These are phyloP conservation scores for Vollenhovia emeryi DNA, from an alignment of 1,140 invertebrate genomes.

Conservation along the genomic window DNA sequence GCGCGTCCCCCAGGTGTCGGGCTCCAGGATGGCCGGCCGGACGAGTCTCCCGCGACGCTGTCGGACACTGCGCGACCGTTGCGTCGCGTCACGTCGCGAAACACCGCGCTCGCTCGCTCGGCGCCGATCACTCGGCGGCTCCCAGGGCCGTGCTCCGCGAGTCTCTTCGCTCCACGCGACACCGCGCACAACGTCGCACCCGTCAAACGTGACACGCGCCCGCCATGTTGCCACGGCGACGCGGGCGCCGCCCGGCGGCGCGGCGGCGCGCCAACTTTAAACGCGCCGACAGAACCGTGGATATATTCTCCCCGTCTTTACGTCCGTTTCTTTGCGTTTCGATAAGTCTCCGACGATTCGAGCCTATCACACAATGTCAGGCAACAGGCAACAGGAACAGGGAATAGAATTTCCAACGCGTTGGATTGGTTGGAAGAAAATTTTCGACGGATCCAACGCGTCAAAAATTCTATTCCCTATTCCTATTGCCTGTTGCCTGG, in stretches of 20 bases:
- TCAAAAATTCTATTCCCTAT: too few species aligned
- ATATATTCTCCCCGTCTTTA: too few species aligned
- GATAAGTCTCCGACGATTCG: too few species aligned
- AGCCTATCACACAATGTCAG: too few species aligned
- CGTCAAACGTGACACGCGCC: slow-evolving; percentile 76
- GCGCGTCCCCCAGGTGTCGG: slow-evolving; percentile 1
- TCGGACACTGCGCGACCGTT: slow-evolving; percentile 11
- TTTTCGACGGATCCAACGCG: too few species aligned
- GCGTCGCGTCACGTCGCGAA: slow-evolving; percentile 20
- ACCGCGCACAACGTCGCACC: slow-evolving; percentile 63
- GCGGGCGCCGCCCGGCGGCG: background rate
- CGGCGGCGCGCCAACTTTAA: background rate
- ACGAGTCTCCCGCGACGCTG: slow-evolving; percentile 22
- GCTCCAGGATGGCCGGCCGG: slow-evolving; percentile 56
- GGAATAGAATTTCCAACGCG: too few species aligned
- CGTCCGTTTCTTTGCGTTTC: too few species aligned
- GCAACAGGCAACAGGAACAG: too few species aligned
- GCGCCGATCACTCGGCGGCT: slow-evolving; percentile 42
- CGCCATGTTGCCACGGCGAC: slow-evolving; percentile 73
- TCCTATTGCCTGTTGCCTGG: too few species aligned
- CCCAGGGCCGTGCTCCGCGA: slow-evolving; percentile 67
- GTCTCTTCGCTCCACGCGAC: slow-evolving; percentile 59
- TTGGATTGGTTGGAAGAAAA: too few species aligned
- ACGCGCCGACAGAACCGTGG: background rate
- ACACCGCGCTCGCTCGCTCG: slow-evolving; percentile 55